Conservation (phyloP, 2,113 vertebrate species). For the Campylomormyrus tamandua region DNA sequence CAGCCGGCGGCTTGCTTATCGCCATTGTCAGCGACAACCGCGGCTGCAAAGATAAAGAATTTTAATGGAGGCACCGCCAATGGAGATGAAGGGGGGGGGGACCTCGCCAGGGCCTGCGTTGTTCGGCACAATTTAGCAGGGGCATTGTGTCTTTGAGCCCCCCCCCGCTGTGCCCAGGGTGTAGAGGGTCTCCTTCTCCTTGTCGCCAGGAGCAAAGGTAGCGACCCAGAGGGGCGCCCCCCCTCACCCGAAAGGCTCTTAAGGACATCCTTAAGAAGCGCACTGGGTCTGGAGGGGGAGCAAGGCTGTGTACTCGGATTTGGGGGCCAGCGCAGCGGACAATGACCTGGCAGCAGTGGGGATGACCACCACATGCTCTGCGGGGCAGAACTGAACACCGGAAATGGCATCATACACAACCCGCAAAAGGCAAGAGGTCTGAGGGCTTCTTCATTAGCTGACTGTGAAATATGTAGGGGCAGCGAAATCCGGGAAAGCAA, state of each 20-base stretch:
- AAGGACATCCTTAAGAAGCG: conserved; percentile 29
- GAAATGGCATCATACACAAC: neutral
- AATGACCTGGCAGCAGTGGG: conserved; percentile 31
- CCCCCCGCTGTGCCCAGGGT: conserved; percentile 37
- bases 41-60: conserved; percentile 64
- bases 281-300: conserved; percentile 17
- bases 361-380: conserved; percentile 11
- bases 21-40: conserved; percentile 61
- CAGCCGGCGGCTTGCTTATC: conserved; percentile 47
- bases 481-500: neutral
- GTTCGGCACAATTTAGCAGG: conserved; percentile 53
- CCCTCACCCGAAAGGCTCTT: conserved; percentile 30
- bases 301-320: conserved; percentile 28
- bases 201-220: conserved; percentile 46
- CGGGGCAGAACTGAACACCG: neutral
- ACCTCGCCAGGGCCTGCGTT: conserved; percentile 55
- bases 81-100: conserved; percentile 61
- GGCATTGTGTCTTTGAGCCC: conserved; percentile 41
- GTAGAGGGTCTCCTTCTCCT: conserved; percentile 45
- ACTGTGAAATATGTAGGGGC: neutral
- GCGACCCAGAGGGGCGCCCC: conserved; percentile 34
- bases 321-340: conserved; percentile 22
- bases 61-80: conserved; percentile 60
- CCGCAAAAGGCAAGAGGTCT: neutral
- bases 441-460: neutral